A percentile compares a stretch with the other conserved stretches of the same genome.
phyloP scores from a whole-genome alignment of 2,113 vertebrate species.

The Dendrocopos noguchii region DNA sequence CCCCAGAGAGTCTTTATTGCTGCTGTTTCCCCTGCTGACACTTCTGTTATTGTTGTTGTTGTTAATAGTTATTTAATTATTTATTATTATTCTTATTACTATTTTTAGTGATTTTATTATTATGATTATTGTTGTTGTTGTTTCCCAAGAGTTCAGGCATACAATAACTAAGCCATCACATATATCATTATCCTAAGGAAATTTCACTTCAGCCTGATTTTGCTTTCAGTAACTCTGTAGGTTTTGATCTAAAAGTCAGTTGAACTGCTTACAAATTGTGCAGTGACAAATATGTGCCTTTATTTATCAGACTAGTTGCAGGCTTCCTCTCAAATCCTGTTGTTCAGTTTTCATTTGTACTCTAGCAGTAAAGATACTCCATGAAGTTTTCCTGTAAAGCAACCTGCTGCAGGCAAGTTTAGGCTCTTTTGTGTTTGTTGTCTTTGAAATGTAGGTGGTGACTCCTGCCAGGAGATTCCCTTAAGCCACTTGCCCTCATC shows the following conservation, averaged over 20 bases:
- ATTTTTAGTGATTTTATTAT: too few relatives aligned
- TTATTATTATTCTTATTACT: too few relatives aligned
- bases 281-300: not conserved
- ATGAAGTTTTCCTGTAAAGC: not conserved
- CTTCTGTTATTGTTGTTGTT: not conserved
- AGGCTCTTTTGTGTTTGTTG: not conserved
- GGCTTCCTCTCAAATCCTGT: not conserved
- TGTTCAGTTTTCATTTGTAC: not conserved
- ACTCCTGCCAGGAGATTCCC: slow-evolving; percentile 83
- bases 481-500: slow-evolving; percentile 83
- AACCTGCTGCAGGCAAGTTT: not conserved
- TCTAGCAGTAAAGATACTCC: not conserved
- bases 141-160: not conserved
- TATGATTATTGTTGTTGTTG: too few relatives aligned
- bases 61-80: not conserved
- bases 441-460: slow-evolving; percentile 72
- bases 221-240: not conserved
- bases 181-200: not conserved
- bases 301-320: not conserved
- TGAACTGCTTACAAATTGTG: not conserved
- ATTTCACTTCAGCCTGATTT: not conserved
- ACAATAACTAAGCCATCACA: not conserved
- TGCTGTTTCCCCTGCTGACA: not conserved
- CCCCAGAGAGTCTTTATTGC: too few relatives aligned
- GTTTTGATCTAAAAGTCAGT: not conserved